These are phyloP conservation scores for Alligator sinensis DNA, from an alignment of 2,113 vertebrate species.

Conservation along the genomic window DNA sequence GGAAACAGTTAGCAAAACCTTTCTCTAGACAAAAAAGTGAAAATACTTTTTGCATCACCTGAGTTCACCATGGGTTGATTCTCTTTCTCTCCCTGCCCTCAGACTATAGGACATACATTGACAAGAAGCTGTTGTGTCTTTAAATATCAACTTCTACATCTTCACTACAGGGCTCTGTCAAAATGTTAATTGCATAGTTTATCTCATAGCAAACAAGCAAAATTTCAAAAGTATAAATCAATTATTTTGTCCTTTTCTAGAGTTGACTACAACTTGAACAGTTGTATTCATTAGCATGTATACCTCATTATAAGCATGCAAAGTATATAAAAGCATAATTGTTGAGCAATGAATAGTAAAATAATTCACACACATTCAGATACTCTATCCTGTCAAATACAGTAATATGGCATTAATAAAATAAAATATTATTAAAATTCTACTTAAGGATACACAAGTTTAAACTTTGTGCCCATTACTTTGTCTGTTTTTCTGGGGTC, in stretches of 20 bases:
- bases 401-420: not conserved
- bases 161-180: not conserved
- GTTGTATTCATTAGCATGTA: not conserved
- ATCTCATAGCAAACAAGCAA: accelerated
- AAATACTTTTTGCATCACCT: not conserved
- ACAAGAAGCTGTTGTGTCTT: not conserved
- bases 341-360: not conserved
- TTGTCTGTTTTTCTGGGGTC: accelerated
- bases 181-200: not conserved
- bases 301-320: not conserved
- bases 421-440: not conserved
- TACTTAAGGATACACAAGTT: not conserved
- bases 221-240: not conserved
- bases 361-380: not conserved
- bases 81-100: not conserved
- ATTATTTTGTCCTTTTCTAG: not conserved
- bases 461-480: not conserved
- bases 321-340: not conserved
- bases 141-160: not conserved
- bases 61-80: not conserved
- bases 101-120: not conserved
- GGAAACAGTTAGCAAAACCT: too few relatives aligned
- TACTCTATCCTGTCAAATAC: not conserved
- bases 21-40: not conserved
- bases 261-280: not conserved